Conservation (phyloP, 2,888 invertebrate species). For the Dilophus febrilis region DNA sequence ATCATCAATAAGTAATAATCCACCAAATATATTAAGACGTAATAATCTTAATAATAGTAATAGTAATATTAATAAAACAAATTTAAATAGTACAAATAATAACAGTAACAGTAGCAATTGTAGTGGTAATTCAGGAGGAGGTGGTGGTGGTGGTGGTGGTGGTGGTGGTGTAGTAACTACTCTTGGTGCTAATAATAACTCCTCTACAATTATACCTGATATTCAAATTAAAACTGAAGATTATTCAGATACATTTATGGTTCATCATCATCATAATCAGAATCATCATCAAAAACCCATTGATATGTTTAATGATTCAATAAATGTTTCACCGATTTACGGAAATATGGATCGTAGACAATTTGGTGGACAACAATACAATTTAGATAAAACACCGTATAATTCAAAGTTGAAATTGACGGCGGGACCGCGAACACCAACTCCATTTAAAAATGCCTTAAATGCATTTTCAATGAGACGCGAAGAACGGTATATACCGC, state of each 20-base stretch:
- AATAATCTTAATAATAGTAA: background rate
- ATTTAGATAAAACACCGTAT: conserved; percentile 22
- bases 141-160: too few species aligned
- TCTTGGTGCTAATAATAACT: too few species aligned
- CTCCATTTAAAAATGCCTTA: conserved; percentile 84
- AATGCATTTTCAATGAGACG: conserved; percentile 73
- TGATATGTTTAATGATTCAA: conserved; percentile 7
- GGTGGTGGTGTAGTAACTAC: too few species aligned
- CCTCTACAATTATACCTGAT: conserved; percentile 3
- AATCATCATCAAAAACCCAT: conserved; percentile 23
- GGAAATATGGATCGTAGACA: background rate
- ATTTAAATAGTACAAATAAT: background rate
- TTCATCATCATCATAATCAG: conserved; percentile 15
- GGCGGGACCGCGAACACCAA: conserved; percentile 59
- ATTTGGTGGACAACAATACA: background rate
- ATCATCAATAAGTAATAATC: background rate
- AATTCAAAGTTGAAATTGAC: conserved; percentile 18
- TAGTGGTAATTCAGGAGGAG: too few species aligned
- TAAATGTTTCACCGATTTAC: conserved; percentile 10
- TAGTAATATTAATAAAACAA: background rate
- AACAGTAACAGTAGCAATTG: too few species aligned
- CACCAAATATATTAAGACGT: conserved; percentile 6
- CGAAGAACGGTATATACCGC: conserved; percentile 41
- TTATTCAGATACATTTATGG: conserved; percentile 10
- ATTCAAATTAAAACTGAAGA: conserved; percentile 21